A percentile compares a stretch with the other conserved stretches of the same genome.
Conservation (phyloP, 2,113 vertebrate genomes). For the Phocoena phocoena region DNA sequence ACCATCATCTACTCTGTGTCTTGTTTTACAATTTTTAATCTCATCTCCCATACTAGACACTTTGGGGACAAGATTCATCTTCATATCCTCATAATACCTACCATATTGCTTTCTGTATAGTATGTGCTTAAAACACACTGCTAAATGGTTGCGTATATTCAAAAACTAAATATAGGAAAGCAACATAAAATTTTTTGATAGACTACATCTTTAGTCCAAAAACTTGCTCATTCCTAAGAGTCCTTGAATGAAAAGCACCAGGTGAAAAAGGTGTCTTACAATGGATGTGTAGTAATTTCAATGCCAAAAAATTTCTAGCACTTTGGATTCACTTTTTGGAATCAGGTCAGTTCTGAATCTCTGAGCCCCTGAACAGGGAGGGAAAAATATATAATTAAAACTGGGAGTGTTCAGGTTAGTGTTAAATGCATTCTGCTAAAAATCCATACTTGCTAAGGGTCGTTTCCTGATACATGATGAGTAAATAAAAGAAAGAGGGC, state of each 20-base stretch:
- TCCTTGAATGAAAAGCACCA: background rate
- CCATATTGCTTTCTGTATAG: background rate
- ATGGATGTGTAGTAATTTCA: background rate
- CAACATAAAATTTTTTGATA: background rate
- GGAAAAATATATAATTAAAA: background rate
- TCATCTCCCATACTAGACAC: background rate
- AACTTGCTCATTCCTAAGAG: background rate
- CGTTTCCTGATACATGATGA: background rate
- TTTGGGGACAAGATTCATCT: background rate
- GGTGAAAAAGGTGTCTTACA: background rate
- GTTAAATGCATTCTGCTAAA: background rate
- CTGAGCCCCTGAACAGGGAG: background rate
- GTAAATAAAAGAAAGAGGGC: background rate
- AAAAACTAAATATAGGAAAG: background rate
- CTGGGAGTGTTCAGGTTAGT: background rate
- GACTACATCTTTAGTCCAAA: background rate
- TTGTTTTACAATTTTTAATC: background rate
- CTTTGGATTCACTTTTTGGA: background rate
- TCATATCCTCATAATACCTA: background rate
- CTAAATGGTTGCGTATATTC: background rate
- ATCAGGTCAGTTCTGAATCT: background rate
- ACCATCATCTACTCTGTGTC: background rate
- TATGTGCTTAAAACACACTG: background rate
- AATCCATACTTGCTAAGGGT: background rate
- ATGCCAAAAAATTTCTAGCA: background rate